Evolutionary conservation across 2,797 vertebrate genomes (phyloP), one percentile per base, ranked within the genome.

Genomic region (Hydrocynus forskahlii): DNA sequence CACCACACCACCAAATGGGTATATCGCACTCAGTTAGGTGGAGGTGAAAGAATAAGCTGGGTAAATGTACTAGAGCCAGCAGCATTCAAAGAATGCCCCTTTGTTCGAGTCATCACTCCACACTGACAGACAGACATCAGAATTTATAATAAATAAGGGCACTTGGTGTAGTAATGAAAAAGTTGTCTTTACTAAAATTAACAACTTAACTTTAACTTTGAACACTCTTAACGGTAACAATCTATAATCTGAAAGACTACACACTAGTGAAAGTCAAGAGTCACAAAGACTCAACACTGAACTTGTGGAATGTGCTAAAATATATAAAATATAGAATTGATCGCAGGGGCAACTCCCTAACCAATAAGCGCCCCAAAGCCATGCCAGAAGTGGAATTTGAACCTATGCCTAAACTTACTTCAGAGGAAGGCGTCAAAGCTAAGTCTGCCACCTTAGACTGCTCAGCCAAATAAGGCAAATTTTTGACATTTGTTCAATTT

Each of bases 11-110:
- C 29, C 25, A 73, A 73, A 73, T 16, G 4, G 3, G 19, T 73
- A n/a, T 57, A 35, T 55, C 48, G 7, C 52, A 17, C 23, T 16
- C 29, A 55, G 16, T 38, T 52, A 14, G 23, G 48, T 23, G 21
- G 7, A 81, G 75, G 75, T 78, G 54, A 78, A 52, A 78, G 55
- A 79, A 75, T 59, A 83, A 74, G 60, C n/a, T 77, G 63, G 69
- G 70, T 25, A 59, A 50, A 21, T 67, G 17, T 2, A 14, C 29
- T 5, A 21, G 10, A 25, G 25, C 21, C 10, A 13, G 25, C 12
- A 25, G 21, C 0, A 62, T 62, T 62, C 1, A 21, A 13, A 54
- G 14, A 50, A 23, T 35, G 43, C 43, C 16, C 21, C 12, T n/a
- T 38, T 25, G 54, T 35, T 38, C 10, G 19, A 40, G 17, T 12